A percentile compares a stretch with the other conserved stretches of the same genome.
Conservation (phyloP, 2,797 vertebrate species). For the Agapornis canus region DNA sequence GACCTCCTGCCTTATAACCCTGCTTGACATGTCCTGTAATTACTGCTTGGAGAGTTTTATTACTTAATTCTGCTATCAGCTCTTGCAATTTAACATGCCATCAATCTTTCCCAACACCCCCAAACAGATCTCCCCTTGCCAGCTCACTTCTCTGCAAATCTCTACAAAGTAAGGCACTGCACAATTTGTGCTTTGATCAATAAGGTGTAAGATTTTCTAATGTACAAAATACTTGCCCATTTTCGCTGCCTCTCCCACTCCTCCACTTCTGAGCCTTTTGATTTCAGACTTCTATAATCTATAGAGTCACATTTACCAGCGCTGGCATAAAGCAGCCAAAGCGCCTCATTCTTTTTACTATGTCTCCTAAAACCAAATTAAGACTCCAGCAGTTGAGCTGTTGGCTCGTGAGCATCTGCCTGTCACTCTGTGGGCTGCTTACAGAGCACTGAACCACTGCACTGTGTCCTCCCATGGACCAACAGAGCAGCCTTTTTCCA, state of each 20-base stretch:
- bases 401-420: conserved; percentile 1
- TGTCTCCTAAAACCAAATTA: conserved; percentile 40
- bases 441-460: not conserved
- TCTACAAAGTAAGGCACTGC: not conserved
- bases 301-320: not conserved
- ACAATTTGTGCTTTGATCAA: not conserved
- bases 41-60: conserved; percentile 49
- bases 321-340: not conserved
- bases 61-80: conserved; percentile 47
- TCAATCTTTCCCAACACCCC: not conserved
- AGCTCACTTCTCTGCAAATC: not conserved
- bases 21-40: conserved; percentile 19
- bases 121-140: not conserved
- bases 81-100: conserved; percentile 1
- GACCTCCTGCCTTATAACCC: conserved; percentile 34
- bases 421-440: not conserved
- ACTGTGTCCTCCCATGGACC: rapidly evolving
- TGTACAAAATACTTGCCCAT: not conserved
- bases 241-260: not conserved
- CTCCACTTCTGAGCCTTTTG: not conserved
- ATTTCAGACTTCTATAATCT: conserved; percentile 9
- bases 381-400: conserved; percentile 6
- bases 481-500: not conserved
- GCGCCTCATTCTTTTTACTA: not conserved
- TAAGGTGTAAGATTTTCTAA: not conserved